phyloP scores from a whole-genome alignment of 2,888 invertebrate species.

The Synergus itoensis region DNA sequence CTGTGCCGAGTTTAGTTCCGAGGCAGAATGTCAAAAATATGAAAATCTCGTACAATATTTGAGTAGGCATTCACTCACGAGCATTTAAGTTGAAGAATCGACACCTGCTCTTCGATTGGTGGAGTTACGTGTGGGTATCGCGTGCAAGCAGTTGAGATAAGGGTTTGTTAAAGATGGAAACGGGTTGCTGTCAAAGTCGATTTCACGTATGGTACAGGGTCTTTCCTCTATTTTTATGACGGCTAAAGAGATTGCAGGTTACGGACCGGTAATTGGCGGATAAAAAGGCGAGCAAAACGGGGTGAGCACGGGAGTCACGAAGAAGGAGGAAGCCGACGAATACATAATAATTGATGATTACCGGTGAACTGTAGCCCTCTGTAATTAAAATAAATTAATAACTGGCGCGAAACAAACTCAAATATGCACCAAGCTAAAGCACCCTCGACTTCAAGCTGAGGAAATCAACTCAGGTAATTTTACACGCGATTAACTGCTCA shows the following conservation, averaged over 20 bases:
- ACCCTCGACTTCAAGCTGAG: constrained; percentile 1
- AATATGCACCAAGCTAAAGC: constrained; percentile 42
- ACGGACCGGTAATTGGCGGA: constrained; percentile 61
- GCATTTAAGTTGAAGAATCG: constrained; percentile 48
- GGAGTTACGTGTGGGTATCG: constrained; percentile 50
- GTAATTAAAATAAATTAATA: constrained; percentile 75
- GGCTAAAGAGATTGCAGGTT: constrained; percentile 61
- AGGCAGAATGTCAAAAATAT: neutral
- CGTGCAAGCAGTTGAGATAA: constrained; percentile 44
- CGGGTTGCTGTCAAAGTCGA: constrained; percentile 54
- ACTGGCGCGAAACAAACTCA: constrained; percentile 62
- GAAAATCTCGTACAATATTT: constrained; percentile 31
- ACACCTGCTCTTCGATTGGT: constrained; percentile 27
- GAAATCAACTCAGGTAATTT: constrained; percentile 22
- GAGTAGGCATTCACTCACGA: neutral
- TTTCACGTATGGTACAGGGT: constrained; percentile 44
- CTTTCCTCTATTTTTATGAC: constrained; percentile 48
- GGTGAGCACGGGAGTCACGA: constrained; percentile 47
- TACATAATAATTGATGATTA: constrained; percentile 71
- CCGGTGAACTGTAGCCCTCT: constrained; percentile 59
- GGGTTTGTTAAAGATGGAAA: constrained; percentile 49
- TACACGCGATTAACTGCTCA: neutral
- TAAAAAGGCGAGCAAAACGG: constrained; percentile 53
- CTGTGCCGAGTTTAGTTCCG: neutral
- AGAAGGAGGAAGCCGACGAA: constrained; percentile 53